Conservation (phyloP, 2,113 vertebrate genomes). For the Peromyscus californicus region DNA sequence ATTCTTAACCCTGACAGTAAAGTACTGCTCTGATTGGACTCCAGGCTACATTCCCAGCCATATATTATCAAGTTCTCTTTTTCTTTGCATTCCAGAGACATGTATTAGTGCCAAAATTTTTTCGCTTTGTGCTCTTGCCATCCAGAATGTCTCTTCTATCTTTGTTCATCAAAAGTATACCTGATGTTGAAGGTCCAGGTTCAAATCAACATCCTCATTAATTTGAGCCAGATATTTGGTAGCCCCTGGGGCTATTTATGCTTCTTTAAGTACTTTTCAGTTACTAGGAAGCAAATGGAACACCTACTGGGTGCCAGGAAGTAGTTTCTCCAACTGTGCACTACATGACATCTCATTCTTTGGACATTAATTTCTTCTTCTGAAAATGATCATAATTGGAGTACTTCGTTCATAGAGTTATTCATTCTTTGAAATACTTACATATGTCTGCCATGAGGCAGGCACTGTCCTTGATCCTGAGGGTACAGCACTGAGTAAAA, state of each 20-base stretch:
- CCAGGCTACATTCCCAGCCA: neutral
- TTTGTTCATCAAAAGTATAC: neutral
- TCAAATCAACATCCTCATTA: slow-evolving; percentile 54
- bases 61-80: neutral
- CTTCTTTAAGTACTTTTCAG: slow-evolving; percentile 16
- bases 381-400: neutral
- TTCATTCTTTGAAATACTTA: slow-evolving; percentile 12
- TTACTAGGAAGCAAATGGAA: neutral
- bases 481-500: neutral
- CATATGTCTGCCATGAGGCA: neutral
- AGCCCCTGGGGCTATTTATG: neutral
- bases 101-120: neutral
- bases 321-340: neutral
- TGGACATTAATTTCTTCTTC: neutral
- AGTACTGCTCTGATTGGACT: neutral
- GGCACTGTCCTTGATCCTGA: neutral
- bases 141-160: slow-evolving; percentile 32
- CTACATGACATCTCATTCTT: neutral
- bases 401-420: neutral
- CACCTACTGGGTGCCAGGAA: neutral
- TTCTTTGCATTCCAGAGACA: neutral
- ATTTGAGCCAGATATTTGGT: neutral
- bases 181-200: slow-evolving; percentile 28
- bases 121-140: slow-evolving; percentile 20
- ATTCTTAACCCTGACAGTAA: slow-evolving; percentile 3